Percentiles rank a stretch among this genome's conserved stretches.
These are phyloP conservation scores for Hetaerina titia DNA, from an alignment of 2,888 invertebrate species.

Conservation along the genomic window DNA sequence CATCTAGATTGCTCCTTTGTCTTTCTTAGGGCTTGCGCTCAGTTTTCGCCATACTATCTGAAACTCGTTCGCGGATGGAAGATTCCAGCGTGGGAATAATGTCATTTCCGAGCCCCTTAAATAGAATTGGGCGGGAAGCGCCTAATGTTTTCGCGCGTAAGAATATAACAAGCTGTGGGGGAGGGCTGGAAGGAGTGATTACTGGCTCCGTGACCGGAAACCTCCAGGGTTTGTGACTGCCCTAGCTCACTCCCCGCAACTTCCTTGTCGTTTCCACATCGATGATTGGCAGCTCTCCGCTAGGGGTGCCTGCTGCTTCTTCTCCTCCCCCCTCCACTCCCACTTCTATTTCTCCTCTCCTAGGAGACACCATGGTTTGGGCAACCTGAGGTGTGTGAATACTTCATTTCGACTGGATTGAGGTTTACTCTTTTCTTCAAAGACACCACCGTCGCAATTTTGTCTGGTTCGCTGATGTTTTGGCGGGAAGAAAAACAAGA, in stretches of 20 bases:
- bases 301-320: too few relatives aligned
- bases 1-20: slow-evolving; percentile 51
- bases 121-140: neutral
- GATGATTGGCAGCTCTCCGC: neutral
- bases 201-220: slow-evolving; percentile 54
- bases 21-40: neutral
- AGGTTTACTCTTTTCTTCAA: neutral
- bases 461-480: neutral
- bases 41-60: neutral
- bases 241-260: neutral
- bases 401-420: neutral
- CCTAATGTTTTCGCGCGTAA: slow-evolving; percentile 59
- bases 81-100: slow-evolving; percentile 25
- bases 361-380: neutral
- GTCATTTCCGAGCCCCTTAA: slow-evolving; percentile 3
- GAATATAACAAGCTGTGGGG: slow-evolving; percentile 59
- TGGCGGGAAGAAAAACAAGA: neutral
- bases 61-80: neutral
- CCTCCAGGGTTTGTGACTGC: neutral
- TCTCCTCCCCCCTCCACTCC: neutral
- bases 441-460: neutral
- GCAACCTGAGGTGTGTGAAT: neutral
- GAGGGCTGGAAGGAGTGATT: neutral
- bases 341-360: neutral
- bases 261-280: slow-evolving; percentile 1